Evolutionary conservation across 2,797 vertebrate species (phyloP), one percentile per base, ranked within the genome.

Genomic region (Peromyscus attwateri): DNA sequence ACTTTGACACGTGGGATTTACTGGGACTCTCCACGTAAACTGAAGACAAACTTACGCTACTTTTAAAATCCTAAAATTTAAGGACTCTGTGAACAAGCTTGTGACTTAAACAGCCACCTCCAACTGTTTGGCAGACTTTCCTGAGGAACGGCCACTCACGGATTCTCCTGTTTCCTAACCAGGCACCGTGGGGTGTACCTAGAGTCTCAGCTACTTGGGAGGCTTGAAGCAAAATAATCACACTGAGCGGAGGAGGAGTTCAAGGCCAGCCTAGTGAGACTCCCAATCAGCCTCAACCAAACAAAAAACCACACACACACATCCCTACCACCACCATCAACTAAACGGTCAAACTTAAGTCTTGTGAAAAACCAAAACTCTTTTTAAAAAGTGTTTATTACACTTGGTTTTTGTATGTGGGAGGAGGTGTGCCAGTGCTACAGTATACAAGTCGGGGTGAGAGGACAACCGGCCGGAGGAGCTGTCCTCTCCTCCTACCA

Each of bases 41-140:
- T 11, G 71, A 64, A 7, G 84, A 96, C 83, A 75, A 91, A 57
- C 16, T 10, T 73, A 66, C 0, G 6, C 60, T 83, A 43, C 0
- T n/a, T 93, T 68, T 90, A 64, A 93, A 95, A 60, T 80, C 43
- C 37, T 21, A 6, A 95, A 95, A 31, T 62, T 73, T 89, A 79
- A 1, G 93, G 14, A 83, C 60, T 68, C 19, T 37, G 12, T 37
- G 14, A 23, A 21, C 57, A 62, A 25, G 9, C 2, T 0, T 13
- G n/a, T 3, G n/a, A 89, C 19, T 73, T 55, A 27, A 6, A 76
- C 84, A 68, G 4, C 66, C 73, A 77, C 31, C 85, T 57, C 52
- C 27, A 68, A 52, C 34, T 16, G 66, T 73, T 83, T 71, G 49
- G 25, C 46, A 46, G 11, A 64, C 37, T 87, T 75, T 66, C 55